A percentile compares a stretch with the other conserved stretches of the same genome.
Conservation (phyloP, 2,888 invertebrate species). For the Cordilura impudica region DNA sequence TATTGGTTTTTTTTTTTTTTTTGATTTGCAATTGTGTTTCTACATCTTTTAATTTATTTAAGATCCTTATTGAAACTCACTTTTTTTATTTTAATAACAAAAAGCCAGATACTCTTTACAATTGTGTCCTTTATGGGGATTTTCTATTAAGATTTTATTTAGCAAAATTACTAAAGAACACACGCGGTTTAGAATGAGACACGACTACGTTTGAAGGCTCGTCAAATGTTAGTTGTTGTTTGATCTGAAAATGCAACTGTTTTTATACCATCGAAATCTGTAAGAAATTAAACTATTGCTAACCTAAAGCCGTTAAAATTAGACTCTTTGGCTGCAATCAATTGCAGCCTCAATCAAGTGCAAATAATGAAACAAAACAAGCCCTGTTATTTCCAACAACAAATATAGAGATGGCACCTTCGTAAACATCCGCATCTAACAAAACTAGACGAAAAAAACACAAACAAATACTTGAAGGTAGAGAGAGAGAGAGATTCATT, state of each 20-base stretch:
- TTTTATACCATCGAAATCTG: slow-evolving; percentile 70
- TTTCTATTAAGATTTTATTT: neutral
- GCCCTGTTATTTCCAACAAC: slow-evolving; percentile 4
- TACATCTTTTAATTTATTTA: too few relatives aligned
- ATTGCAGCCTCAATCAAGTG: slow-evolving; percentile 48
- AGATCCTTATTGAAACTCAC: slow-evolving; percentile 29
- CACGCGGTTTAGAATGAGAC: slow-evolving; percentile 66
- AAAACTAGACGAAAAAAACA: slow-evolving; percentile 24
- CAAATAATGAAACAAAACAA: slow-evolving; percentile 29
- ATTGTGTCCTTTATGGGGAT: slow-evolving; percentile 40
- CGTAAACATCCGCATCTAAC: slow-evolving; percentile 5
- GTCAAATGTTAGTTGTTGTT: slow-evolving; percentile 72
- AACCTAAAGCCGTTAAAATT: slow-evolving; percentile 56
- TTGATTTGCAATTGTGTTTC: too few relatives aligned
- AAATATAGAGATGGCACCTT: slow-evolving; percentile 39
- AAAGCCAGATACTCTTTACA: slow-evolving; percentile 14
- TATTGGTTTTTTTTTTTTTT: too few relatives aligned
- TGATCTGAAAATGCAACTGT: slow-evolving; percentile 67
- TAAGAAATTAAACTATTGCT: slow-evolving; percentile 53
- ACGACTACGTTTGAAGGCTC: slow-evolving; percentile 72
- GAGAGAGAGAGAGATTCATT: slow-evolving; percentile 43
- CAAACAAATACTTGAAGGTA: slow-evolving; percentile 8
- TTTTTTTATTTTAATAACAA: slow-evolving; percentile 28
- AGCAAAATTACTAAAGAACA: slow-evolving; percentile 48
- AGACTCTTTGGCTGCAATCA: slow-evolving; percentile 43